These are phyloP conservation scores for Eupeodes corollae DNA, from an alignment of 1,140 invertebrate species.

Conservation along the genomic window DNA sequence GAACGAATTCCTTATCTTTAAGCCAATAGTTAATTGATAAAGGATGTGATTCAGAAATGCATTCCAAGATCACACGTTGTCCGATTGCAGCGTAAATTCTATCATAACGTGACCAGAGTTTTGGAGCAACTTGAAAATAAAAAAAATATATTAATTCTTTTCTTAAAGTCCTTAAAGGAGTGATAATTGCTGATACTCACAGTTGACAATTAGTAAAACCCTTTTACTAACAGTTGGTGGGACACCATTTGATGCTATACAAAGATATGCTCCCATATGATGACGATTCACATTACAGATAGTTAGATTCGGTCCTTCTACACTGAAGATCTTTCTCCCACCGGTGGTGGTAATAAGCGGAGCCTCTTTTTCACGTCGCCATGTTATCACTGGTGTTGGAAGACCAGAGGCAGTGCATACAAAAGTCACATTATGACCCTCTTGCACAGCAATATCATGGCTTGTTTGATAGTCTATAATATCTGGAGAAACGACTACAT, in stretches of 20 bases:
- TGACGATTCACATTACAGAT: constrained; percentile 32
- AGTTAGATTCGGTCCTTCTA: constrained; percentile 37
- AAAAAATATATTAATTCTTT: not conserved
- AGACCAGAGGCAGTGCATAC: constrained; percentile 61
- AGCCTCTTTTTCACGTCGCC: constrained; percentile 53
- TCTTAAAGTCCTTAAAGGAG: not conserved
- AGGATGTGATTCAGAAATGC: constrained; percentile 45
- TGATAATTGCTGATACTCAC: constrained; percentile 42
- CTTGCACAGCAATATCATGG: constrained; percentile 57
- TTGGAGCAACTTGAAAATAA: constrained; percentile 41
- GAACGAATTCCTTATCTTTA: constrained; percentile 27
- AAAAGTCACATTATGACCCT: constrained; percentile 63
- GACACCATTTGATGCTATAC: constrained; percentile 59
- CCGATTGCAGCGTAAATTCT: constrained; percentile 45
- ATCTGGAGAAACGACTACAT: constrained; percentile 74
- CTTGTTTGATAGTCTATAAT: constrained; percentile 64
- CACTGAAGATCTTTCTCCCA: constrained; percentile 24
- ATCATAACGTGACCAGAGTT: constrained; percentile 46
- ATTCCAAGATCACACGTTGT: constrained; percentile 45
- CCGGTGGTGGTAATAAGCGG: constrained; percentile 34
- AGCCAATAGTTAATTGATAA: constrained; percentile 49
- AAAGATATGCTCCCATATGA: constrained; percentile 40
- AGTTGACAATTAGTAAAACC: constrained; percentile 62
- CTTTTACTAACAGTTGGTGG: constrained; percentile 69
- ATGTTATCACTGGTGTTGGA: constrained; percentile 53